These are phyloP conservation scores for Cyprinodon brontotheroides DNA, from an alignment of 2,113 vertebrate species.

Conservation along the genomic window DNA sequence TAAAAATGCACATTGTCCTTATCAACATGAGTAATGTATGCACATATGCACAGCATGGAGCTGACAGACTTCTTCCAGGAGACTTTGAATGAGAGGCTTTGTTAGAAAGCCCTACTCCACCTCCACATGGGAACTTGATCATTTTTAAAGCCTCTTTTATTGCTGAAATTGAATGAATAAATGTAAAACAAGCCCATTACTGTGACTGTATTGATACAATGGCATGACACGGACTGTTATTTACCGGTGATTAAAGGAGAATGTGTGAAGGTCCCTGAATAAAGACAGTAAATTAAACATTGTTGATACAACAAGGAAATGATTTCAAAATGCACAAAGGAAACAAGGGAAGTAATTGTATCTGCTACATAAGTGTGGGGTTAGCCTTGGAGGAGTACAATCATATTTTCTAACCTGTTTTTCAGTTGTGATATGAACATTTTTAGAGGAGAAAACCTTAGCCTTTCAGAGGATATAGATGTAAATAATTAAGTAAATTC, in stretches of 20 bases:
- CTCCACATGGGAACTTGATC: constrained; percentile 17
- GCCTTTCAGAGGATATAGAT: no score
- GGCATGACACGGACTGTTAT: constrained; percentile 7
- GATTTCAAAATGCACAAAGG: constrained; percentile 8
- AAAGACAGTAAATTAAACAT: constrained; percentile 5
- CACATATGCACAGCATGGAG: neutral
- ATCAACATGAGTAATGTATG: neutral
- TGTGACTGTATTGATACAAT: constrained; percentile 2
- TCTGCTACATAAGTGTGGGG: neutral
- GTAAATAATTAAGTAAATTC: no score
- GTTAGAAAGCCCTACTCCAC: constrained; percentile 16
- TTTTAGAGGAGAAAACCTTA: no score
- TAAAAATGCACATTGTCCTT: neutral
- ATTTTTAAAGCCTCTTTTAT: constrained; percentile 28
- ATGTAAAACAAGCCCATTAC: constrained; percentile 7
- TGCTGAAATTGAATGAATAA: constrained; percentile 30
- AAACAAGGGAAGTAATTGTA: constrained; percentile 9
- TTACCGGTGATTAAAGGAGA: constrained; percentile 8
- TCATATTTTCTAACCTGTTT: neutral
- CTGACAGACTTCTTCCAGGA: constrained; percentile 20
- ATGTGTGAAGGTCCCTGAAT: neutral
- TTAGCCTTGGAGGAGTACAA: neutral
- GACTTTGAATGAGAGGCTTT: constrained; percentile 16
- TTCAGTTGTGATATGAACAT: neutral
- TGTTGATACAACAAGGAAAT: neutral